Evolutionary conservation across 2,113 vertebrate species (phyloP).

Genomic region (Bostrychus sinensis): DNA sequence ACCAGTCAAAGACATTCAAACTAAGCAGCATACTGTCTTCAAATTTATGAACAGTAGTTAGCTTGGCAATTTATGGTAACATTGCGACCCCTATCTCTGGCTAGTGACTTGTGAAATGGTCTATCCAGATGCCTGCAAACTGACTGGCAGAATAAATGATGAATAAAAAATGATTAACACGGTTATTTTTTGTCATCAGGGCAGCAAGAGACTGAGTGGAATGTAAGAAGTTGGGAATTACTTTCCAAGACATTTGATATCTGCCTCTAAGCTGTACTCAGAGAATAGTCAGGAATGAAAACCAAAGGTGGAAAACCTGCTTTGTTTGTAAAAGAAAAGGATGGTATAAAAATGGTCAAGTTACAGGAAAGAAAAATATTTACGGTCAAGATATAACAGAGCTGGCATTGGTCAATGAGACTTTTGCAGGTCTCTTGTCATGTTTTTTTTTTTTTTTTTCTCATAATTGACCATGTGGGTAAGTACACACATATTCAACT

Average conservation of each 20-base stretch:
- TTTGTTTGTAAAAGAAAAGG: background rate
- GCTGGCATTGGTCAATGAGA: no score
- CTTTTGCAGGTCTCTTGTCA: no score
- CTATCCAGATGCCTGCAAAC: constrained; percentile 59
- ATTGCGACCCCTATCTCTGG: constrained; percentile 34
- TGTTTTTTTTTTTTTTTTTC: no score
- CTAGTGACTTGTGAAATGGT: constrained; percentile 50
- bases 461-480: no score
- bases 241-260: constrained; percentile 42
- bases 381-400: no score
- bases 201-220: constrained; percentile 21
- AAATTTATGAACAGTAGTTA: constrained; percentile 70
- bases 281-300: background rate
- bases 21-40: constrained; percentile 45
- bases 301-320: background rate
- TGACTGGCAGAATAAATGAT: constrained; percentile 47
- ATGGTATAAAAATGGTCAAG: background rate
- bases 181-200: no score
- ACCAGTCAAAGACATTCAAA: constrained; percentile 43
- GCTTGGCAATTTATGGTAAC: constrained; percentile 52
- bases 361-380: background rate
- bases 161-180: no score
- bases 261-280: constrained; percentile 10
- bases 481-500: no score
- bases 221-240: constrained; percentile 44